Evolutionary conservation across 2,888 invertebrate species (phyloP), one percentile per base, ranked within the genome.

Genomic region (Amphimallon solstitiale): DNA sequence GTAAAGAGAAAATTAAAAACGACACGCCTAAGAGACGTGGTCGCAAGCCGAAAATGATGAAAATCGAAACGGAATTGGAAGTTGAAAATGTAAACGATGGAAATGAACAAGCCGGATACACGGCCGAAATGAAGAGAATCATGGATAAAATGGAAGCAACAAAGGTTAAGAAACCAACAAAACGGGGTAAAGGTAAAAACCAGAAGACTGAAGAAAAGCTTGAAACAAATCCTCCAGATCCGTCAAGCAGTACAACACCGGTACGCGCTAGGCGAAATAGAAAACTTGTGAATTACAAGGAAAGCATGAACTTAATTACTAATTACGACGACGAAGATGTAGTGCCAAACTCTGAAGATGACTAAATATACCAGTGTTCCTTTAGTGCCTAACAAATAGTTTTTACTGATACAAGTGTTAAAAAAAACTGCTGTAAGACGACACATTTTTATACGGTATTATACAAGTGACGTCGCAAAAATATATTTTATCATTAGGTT

Each of bases 91-190:
- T 23, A 59, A 56, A 61, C 4, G 43, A 59, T 17, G 17, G 29
- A 6, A 52, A 66, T 15, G 65, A 63, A 14, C 23, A 21, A 9
- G 29, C 15, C 6, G 68, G 70, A 3, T 71, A 56, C 59, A 73
- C 65, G 4, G 69, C 67, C 5, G 72, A 72, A 64, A 72, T 71
- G 72, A 45, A 60, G n/a, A 34, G 69, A 29, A 56, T 73, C 2
- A 69, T 66, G 67, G 38, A 66, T 15, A 67, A 71, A 60, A 56
- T 72, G 14, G 64, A 64, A 17, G 61, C 46, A 1, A 62, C 63
- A n/a, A 61, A 65, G 19, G 49, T 62, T 34, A 14, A 14, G 10
- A 68, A 65, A 19, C 15, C n/a, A 45, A 14, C 38, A 12, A 67
- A 67, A 35, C 45, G 37, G 34, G 37, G 49, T 14, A 70, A 65